Base-by-base conservation (phyloP, 37 sponge, comb jelly and placozoan species). In the Spongilla lacustris region DNA sequence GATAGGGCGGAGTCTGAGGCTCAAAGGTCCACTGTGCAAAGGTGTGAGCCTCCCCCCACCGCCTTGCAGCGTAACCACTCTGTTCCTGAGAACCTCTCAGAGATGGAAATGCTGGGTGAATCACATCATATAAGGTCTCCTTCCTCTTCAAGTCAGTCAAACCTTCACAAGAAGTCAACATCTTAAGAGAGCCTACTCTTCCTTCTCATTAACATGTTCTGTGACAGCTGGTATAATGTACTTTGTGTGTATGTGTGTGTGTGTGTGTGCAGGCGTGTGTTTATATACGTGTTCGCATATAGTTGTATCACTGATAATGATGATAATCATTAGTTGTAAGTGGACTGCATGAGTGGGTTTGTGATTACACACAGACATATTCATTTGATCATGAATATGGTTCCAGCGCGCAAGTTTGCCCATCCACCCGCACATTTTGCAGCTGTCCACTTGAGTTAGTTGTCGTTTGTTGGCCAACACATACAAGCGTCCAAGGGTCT, bases 391-490 rank as follows among this genome's bases (percentile, higher is more conserved):
- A 24, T 66, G 67, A 80, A 68, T 19, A 58, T 58, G 58, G 58
- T 58, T 58, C 58, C 58, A 58, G 58, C 58, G 58, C 58, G 58
- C 58, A 58, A 58, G 58, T 58, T 66, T 79, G 79, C 34, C 73
- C 49, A 50, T 37, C 88, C 88, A 82, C 88, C 88, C 83, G 80
- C 88, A 71, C 88, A 88, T 82, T 37, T 36, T 11, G 66, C 50
- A 36, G 48, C 29, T 37, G 58, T 32, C 88, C 82, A 81, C 82
- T 85, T 81, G 79, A 78, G 66, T 77, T 31, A 34, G 73, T 70
- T 83, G 71, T 36, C 74, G 25, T 29, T 74, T 81, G 87, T 86
- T 68, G 86, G 87, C 82, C 81, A 86, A 88, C 88, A 88, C 26
- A 27, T 36, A 25, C 71, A 76, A 82, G 82, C 88, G 77, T 49